Evolutionary conservation across 2,888 invertebrate species (phyloP).

Genomic region (Opisthograptis luteolata): DNA sequence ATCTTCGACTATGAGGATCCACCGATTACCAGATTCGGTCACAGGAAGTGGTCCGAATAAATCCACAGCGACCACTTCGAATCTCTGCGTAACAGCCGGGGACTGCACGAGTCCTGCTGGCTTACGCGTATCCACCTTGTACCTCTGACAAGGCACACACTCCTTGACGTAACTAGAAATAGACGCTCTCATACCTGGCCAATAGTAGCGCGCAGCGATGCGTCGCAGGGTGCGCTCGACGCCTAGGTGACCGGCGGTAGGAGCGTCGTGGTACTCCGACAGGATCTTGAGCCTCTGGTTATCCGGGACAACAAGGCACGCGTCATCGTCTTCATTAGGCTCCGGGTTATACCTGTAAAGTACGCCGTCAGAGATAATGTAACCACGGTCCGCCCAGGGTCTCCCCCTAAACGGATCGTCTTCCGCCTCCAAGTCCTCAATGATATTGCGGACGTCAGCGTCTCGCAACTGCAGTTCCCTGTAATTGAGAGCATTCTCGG

Average conservation of each 20-base stretch:
- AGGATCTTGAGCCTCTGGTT: neutral
- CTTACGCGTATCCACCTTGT: neutral
- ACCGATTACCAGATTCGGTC: neutral
- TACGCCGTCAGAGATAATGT: neutral
- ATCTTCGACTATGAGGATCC: neutral
- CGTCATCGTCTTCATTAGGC: neutral
- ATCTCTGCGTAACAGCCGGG: neutral
- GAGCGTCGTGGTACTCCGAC: neutral
- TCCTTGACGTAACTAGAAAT: neutral
- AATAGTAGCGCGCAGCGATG: neutral
- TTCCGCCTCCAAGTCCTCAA: neutral
- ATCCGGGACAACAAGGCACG: neutral
- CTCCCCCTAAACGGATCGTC: neutral
- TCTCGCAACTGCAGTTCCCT: neutral
- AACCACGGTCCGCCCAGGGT: neutral
- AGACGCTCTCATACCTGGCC: neutral
- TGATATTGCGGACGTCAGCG: neutral
- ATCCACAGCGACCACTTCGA: neutral
- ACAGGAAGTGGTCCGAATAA: neutral
- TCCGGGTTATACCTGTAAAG: neutral
- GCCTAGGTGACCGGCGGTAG: neutral
- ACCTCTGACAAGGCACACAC: neutral
- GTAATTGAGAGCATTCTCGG: neutral
- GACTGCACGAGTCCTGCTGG: neutral
- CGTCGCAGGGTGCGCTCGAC: neutral